Base-by-base conservation (phyloP, 2,888 invertebrate genomes). In the Apamea epomidion region DNA sequence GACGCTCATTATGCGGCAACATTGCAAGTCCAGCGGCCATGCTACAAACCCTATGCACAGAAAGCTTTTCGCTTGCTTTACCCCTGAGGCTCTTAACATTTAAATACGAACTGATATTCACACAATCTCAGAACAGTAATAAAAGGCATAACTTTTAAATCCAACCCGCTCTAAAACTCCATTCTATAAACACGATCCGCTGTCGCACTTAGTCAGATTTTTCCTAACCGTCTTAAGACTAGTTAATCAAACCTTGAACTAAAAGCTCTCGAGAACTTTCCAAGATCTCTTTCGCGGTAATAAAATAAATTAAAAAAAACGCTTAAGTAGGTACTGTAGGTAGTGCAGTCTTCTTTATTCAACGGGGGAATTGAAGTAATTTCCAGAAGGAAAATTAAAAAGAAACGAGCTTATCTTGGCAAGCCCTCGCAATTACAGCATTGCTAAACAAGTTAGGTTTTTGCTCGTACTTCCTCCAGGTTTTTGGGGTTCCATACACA, bases 371-470 rank as follows among this genome's bases (percentile, higher is more conserved):
- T 94, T 93, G 93, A 93, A 94, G 94, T 94, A 95, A 96, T 95
- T 94, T 94, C 92, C 93, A 94, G 93, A 91, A 91, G 91, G 92
- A 94, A 94, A 95, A 95, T 95, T 95, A 95, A 95, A 95, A 95
- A 94, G 92, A 92, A 95, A 94, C 93, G 93, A 94, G 94, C 93
- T 95, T 95, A 95, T 94, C 94, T 94, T 92, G 91, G 93, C 91
- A 88, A 90, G 91, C 92, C 92, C 93, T 93, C 91, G 93, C 93
- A 94, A 94, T 95, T 95, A 95, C 93, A 92, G 90, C 87, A 84
- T 81, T 89, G 91, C 93, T 92, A 92, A 94, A 92, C 92, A 93
- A 91, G 91, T 92, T 93, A 90, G 87, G 80, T 81, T 89, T 89
- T 85, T 85, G 42, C 82, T 80, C 42, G 65, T 60, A 77, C 80